Conservation (phyloP, 1,140 invertebrate species). For the Lepidurus apus region DNA sequence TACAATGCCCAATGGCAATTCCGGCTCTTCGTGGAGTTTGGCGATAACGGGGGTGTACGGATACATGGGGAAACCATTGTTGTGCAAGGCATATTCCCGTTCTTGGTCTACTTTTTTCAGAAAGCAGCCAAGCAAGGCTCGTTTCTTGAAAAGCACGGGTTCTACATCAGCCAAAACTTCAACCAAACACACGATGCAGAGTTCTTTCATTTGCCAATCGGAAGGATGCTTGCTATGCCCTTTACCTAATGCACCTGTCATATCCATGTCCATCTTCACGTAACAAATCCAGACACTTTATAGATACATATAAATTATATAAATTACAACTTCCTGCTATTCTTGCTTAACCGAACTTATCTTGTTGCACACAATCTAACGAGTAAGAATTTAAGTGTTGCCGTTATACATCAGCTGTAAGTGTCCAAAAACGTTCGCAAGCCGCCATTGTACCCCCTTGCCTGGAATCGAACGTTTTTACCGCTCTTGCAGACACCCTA, state of each 20-base stretch:
- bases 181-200: not conserved
- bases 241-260: not conserved
- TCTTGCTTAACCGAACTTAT: too few species aligned
- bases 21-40: conserved; percentile 1
- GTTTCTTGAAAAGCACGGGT: not conserved
- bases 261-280: not conserved
- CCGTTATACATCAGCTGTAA: too few species aligned
- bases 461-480: too few species aligned
- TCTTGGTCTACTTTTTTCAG: not conserved
- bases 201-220: not conserved
- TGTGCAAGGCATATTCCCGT: not conserved
- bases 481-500: too few species aligned
- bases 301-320: too few species aligned
- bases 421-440: too few species aligned
- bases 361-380: too few species aligned
- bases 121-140: not conserved
- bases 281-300: not conserved
- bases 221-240: not conserved
- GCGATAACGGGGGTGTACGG: not conserved
- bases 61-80: not conserved
- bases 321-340: too few species aligned
- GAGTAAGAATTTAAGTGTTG: too few species aligned
- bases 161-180: not conserved
- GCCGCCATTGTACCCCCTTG: too few species aligned
- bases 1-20: not conserved